A percentile compares a stretch with the other conserved stretches of the same genome.
These are phyloP conservation scores for Pegoplata infirma DNA, from an alignment of 2,888 invertebrate genomes.

Conservation along the genomic window DNA sequence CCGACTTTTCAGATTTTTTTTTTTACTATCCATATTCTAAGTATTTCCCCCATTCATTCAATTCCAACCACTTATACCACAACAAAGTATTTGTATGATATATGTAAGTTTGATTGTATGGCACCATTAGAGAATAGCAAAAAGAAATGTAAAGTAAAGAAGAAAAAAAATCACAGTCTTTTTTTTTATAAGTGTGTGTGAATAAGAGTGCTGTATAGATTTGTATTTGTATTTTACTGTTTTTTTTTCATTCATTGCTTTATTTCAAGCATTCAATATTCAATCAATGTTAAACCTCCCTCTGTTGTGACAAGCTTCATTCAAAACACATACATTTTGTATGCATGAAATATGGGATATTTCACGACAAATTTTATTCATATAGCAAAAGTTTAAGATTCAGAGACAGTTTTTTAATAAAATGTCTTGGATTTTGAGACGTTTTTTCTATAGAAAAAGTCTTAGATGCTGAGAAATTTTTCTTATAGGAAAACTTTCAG, in stretches of 20 bases:
- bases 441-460: too few species aligned
- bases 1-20: slow-evolving; percentile 38
- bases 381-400: too few species aligned
- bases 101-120: slow-evolving; percentile 15
- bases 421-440: not conserved
- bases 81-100: slow-evolving; percentile 5
- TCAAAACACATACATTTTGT: slow-evolving; percentile 5
- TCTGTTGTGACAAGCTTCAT: slow-evolving; percentile 37
- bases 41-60: not conserved
- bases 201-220: not conserved
- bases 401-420: too few species aligned
- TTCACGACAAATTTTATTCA: too few species aligned
- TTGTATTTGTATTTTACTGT: slow-evolving; percentile 5
- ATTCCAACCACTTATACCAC: slow-evolving; percentile 23
- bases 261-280: slow-evolving; percentile 56
- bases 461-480: too few species aligned
- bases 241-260: slow-evolving; percentile 19
- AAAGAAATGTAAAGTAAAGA: not conserved
- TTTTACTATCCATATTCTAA: too few species aligned
- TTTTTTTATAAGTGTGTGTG: not conserved
- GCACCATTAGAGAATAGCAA: slow-evolving; percentile 20
- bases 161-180: slow-evolving; percentile 15
- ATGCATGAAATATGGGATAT: too few species aligned
- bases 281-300: slow-evolving; percentile 53
- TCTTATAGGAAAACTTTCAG: too few species aligned